These are phyloP conservation scores for Tringa solitaria DNA, from an alignment of 2,113 vertebrate genomes.

Conservation along the genomic window DNA sequence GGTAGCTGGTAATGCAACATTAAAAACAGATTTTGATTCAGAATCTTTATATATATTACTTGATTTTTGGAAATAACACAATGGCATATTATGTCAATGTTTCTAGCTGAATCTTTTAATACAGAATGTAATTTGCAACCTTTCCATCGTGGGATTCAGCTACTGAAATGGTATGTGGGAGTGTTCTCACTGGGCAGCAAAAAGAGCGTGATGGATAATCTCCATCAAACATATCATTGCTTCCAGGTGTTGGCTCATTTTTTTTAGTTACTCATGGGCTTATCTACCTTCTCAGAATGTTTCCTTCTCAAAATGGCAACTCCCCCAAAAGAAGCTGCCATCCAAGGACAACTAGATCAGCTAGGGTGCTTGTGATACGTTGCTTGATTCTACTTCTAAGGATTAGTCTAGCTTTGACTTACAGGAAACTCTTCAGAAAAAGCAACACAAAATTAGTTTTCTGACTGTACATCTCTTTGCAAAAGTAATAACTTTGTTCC, in stretches of 20 bases:
- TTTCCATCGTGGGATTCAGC: constrained; percentile 32
- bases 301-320: constrained; percentile 42
- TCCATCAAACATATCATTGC: constrained; percentile 46
- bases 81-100: neutral
- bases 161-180: constrained; percentile 53
- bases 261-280: constrained; percentile 36
- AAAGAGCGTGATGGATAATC: constrained; percentile 63
- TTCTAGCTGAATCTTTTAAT: constrained; percentile 54
- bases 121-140: neutral
- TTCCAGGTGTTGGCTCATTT: constrained; percentile 69
- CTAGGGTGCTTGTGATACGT: neutral
- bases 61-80: constrained; percentile 56
- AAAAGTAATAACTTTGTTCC: neutral
- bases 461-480: neutral
- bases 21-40: constrained; percentile 41
- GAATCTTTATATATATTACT: constrained; percentile 25
- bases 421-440: neutral
- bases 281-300: constrained; percentile 45
- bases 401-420: neutral
- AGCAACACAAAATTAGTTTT: neutral
- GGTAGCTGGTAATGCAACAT: neutral
- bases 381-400: neutral
- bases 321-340: constrained; percentile 6
- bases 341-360: neutral
- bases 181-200: constrained; percentile 46